Percentiles rank a stretch among this genome's conserved stretches.
These are phyloP conservation scores for Apostichopus californicus DNA, from an alignment of 35 echinoderm and acorn worm genomes.

Conservation along the genomic window DNA sequence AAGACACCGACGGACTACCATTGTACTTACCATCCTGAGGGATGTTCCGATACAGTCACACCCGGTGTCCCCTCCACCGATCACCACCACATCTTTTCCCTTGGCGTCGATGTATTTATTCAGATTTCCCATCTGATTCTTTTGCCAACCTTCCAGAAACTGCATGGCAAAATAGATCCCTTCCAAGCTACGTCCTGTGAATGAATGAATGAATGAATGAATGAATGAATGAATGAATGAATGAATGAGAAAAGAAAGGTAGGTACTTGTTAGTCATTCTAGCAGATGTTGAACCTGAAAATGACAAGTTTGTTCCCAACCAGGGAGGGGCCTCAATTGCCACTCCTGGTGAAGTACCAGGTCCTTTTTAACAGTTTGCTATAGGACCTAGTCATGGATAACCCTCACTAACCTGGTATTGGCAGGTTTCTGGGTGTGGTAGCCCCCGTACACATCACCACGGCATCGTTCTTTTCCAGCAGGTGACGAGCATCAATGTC, in stretches of 20 bases:
- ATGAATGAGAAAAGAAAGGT: background rate
- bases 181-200: conserved; percentile 80
- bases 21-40: conserved; percentile 83
- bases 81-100: conserved; percentile 88
- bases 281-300: too few relatives aligned
- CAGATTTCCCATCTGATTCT: conserved; percentile 91
- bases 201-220: background rate
- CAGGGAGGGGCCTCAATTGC: background rate
- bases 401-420: conserved; percentile 67
- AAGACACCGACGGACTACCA: background rate
- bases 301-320: too few relatives aligned
- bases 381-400: too few relatives aligned
- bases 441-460: conserved; percentile 86
- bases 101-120: conserved; percentile 85
- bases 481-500: conserved; percentile 62
- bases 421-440: conserved; percentile 90
- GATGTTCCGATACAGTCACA: conserved; percentile 97
- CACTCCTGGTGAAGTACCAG: too few relatives aligned
- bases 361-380: background rate
- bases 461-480: conserved; percentile 79
- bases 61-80: conserved; percentile 97
- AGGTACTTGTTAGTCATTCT: too few relatives aligned
- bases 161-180: conserved; percentile 92
- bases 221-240: too few relatives aligned
- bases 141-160: conserved; percentile 92